Conservation (phyloP, 2,797 vertebrate species). For the Clarias laeviceps region DNA sequence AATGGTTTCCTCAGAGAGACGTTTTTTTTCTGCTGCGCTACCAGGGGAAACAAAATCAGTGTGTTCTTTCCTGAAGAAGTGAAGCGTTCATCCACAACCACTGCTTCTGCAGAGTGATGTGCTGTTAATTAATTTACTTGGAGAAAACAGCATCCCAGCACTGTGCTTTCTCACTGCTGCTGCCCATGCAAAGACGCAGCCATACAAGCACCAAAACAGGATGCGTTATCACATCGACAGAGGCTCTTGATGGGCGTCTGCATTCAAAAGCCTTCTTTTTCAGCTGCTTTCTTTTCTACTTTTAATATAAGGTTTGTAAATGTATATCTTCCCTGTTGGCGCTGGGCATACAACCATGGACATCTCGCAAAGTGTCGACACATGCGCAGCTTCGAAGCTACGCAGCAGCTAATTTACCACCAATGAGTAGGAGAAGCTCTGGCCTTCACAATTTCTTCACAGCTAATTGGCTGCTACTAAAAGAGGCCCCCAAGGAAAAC, state of each 20-base stretch:
- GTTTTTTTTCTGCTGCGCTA: slow-evolving; percentile 45
- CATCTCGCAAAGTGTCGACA: slow-evolving; percentile 41
- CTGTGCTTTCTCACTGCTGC: slow-evolving; percentile 55
- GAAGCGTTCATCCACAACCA: slow-evolving; percentile 59
- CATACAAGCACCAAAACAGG: slow-evolving; percentile 46
- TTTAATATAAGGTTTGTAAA: slow-evolving; percentile 34
- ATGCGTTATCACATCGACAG: slow-evolving; percentile 45
- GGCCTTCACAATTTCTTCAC: slow-evolving; percentile 54
- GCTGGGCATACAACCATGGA: slow-evolving; percentile 47
- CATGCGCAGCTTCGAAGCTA: slow-evolving; percentile 63
- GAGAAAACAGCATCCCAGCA: slow-evolving; percentile 52
- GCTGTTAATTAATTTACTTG: slow-evolving; percentile 64
- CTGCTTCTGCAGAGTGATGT: slow-evolving; percentile 57
- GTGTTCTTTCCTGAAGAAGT: slow-evolving; percentile 53
- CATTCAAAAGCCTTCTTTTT: slow-evolving; percentile 15
- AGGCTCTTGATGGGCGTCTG: not conserved
- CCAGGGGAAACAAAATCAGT: slow-evolving; percentile 58
- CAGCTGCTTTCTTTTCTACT: slow-evolving; percentile 1
- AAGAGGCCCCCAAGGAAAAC: slow-evolving; percentile 70
- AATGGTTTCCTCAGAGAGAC: slow-evolving; percentile 50
- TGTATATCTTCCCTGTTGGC: slow-evolving; percentile 41
- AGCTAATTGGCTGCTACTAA: slow-evolving; percentile 71
- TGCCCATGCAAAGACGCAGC: slow-evolving; percentile 53
- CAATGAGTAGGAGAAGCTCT: slow-evolving; percentile 59
- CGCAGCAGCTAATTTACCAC: slow-evolving; percentile 68